These are phyloP conservation scores for Pardosa pseudoannulata DNA, from an alignment of 2,888 invertebrate species.

Conservation along the genomic window DNA sequence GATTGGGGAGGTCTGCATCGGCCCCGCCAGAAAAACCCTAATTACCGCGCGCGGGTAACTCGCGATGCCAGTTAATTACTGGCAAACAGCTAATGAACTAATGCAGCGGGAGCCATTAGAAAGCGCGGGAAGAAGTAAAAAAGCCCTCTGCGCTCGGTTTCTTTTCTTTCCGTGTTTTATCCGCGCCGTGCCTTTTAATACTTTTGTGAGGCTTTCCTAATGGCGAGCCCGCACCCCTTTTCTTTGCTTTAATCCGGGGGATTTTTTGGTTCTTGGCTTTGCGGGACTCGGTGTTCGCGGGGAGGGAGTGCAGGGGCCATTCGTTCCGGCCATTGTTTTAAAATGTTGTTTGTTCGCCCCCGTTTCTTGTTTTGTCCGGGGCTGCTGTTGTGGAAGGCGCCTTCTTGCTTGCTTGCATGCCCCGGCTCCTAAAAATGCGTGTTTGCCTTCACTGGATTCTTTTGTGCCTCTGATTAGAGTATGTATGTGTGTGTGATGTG, in stretches of 20 bases:
- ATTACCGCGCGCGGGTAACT: slow-evolving; percentile 68
- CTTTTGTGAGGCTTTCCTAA: slow-evolving; percentile 1
- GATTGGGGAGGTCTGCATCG: too few relatives aligned
- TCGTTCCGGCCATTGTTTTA: slow-evolving; percentile 44
- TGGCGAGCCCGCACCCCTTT: slow-evolving; percentile 7
- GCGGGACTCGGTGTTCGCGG: slow-evolving; percentile 11
- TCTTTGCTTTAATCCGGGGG: slow-evolving; percentile 46
- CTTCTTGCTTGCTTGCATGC: too few relatives aligned
- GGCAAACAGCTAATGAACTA: slow-evolving; percentile 71
- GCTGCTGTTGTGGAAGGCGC: too few relatives aligned
- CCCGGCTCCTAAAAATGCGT: too few relatives aligned
- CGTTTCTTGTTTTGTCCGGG: slow-evolving; percentile 52
- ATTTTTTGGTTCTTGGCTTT: slow-evolving; percentile 31
- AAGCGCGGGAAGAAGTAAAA: slow-evolving; percentile 55
- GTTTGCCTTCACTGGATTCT: too few relatives aligned
- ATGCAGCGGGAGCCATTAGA: slow-evolving; percentile 66
- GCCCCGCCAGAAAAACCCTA: slow-evolving; percentile 63
- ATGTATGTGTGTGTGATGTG: too few relatives aligned
- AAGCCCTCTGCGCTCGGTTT: slow-evolving; percentile 19
- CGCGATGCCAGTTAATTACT: slow-evolving; percentile 70
- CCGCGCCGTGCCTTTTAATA: slow-evolving; percentile 23
- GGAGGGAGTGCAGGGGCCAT: too few relatives aligned
- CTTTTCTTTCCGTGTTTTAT: slow-evolving; percentile 38
- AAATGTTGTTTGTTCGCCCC: slow-evolving; percentile 28
- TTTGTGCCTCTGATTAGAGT: too few relatives aligned